A percentile compares a stretch with the other conserved stretches of the same genome.
phyloP scores from a whole-genome alignment of 2,888 invertebrate genomes.

The Teinopalpus imperialis region DNA sequence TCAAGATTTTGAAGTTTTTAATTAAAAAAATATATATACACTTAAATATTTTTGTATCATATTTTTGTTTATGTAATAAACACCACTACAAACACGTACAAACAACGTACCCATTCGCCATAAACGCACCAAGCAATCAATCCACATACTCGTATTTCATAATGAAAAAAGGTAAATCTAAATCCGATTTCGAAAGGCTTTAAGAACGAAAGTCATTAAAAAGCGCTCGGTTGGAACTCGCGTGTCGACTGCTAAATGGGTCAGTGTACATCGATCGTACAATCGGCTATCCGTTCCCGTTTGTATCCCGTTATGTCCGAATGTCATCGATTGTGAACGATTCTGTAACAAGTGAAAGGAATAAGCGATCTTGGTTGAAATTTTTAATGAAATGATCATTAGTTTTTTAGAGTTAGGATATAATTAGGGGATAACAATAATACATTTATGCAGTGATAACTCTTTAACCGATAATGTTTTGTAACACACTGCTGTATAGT shows the following conservation, averaged over 20 bases:
- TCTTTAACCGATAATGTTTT: too few relatives aligned
- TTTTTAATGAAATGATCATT: too few relatives aligned
- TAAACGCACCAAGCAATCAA: constrained; percentile 26
- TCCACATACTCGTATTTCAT: constrained; percentile 12
- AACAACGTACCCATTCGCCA: background rate
- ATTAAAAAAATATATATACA: too few relatives aligned
- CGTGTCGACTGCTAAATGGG: constrained; percentile 40
- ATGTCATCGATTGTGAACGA: constrained; percentile 27
- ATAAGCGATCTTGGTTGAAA: too few relatives aligned
- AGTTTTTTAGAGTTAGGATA: too few relatives aligned
- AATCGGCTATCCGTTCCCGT: constrained; percentile 41
- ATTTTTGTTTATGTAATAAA: too few relatives aligned
- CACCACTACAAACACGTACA: background rate
- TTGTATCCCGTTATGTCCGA: constrained; percentile 36
- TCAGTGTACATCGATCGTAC: constrained; percentile 44
- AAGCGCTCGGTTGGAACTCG: constrained; percentile 38
- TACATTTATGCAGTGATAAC: too few relatives aligned
- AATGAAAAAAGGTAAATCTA: constrained; percentile 22
- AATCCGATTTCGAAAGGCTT: constrained; percentile 25
- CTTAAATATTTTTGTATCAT: too few relatives aligned
- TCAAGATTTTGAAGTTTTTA: too few relatives aligned
- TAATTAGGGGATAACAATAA: too few relatives aligned
- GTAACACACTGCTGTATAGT: too few relatives aligned
- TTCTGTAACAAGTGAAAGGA: background rate
- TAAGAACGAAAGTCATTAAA: constrained; percentile 28